phyloP scores from a whole-genome alignment of 2,113 vertebrate species.

The crab-eating macaque (Macaca fascicularis) region T2T-MFA8v1.1 NC_088376.1:42918501-42919000 shows the following conservation, averaged over 20 bases:
- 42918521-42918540: neutral
- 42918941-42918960: slow-evolving; percentile 69
- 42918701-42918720: neutral
- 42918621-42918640: neutral
- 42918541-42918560: neutral
- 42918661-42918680: neutral
- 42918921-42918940: neutral
- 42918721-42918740: neutral
- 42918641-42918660: neutral
- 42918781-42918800: neutral
- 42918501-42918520: neutral
- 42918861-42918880: neutral
- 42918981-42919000: slow-evolving; percentile 41
- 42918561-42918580: too few relatives aligned
- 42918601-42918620: neutral
- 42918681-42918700: neutral
- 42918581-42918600: neutral
- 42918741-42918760: neutral
- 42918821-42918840: neutral
- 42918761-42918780: neutral
- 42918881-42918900: slow-evolving; percentile 48
- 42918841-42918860: neutral
- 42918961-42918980: slow-evolving; percentile 48
- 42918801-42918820: neutral
- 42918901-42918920: neutral